phyloP scores from a whole-genome alignment of 2,888 invertebrate species.

The Cotesia congregata region DNA sequence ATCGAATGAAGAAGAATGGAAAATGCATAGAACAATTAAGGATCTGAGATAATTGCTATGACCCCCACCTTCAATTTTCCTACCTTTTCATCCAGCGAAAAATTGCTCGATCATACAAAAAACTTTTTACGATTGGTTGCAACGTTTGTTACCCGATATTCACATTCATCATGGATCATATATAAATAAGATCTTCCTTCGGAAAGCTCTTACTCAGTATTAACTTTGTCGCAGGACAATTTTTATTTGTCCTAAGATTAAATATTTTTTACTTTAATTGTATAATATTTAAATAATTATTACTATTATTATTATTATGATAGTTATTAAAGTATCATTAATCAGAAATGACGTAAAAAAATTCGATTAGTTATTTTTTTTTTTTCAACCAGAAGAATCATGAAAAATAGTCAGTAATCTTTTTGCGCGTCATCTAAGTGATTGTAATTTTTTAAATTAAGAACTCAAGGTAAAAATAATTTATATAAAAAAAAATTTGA shows the following conservation, averaged over 20 bases:
- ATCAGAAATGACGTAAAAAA: neutral
- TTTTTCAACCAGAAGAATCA: neutral
- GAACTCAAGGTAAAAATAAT: too few relatives aligned
- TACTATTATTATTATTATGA: neutral
- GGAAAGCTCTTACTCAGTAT: neutral
- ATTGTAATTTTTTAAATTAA: neutral
- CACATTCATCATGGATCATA: neutral
- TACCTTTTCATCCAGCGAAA: slow-evolving; percentile 1
- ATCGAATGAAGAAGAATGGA: neutral
- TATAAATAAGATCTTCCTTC: neutral
- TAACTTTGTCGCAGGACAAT: neutral
- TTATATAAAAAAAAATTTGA: too few relatives aligned
- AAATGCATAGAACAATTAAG: neutral
- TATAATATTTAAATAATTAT: neutral
- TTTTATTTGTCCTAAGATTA: neutral
- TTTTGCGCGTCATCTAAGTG: neutral
- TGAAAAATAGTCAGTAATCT: neutral
- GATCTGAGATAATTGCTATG: neutral
- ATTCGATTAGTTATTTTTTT: neutral
- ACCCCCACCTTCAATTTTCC: neutral
- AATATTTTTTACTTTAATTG: neutral
- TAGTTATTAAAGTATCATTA: neutral
- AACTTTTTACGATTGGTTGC: neutral
- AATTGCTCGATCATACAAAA: neutral
- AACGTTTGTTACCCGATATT: neutral